Evolutionary conservation across 2,797 vertebrate species (phyloP).

Genomic region (Vireo griseus): DNA sequence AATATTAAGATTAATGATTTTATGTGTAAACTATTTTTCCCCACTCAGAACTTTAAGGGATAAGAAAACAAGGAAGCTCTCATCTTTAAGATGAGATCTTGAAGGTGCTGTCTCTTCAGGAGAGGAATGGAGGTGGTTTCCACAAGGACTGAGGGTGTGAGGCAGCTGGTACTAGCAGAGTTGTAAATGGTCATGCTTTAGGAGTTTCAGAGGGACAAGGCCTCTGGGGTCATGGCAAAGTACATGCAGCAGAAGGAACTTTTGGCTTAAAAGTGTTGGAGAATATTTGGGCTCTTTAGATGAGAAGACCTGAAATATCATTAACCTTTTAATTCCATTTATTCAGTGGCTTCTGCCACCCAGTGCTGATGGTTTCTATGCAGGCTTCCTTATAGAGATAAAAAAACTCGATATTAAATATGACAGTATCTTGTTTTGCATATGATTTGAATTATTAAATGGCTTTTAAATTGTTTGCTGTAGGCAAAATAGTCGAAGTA

Average conservation of each 20-base stretch:
- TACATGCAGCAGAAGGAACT: not conserved
- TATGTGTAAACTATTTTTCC: not conserved
- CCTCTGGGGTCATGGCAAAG: not conserved
- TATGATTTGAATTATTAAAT: not conserved
- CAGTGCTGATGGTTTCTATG: not conserved
- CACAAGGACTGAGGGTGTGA: not conserved
- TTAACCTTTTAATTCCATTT: not conserved
- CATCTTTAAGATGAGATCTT: not conserved
- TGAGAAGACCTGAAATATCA: not conserved
- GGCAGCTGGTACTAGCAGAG: not conserved
- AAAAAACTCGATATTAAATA: not conserved
- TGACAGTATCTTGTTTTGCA: not conserved
- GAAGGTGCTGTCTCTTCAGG: not conserved
- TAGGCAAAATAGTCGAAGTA: not conserved
- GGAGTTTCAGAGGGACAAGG: not conserved
- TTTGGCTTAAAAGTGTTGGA: not conserved
- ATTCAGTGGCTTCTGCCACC: not conserved
- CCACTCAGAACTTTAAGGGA: not conserved
- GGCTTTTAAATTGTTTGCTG: not conserved
- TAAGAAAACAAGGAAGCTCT: not conserved
- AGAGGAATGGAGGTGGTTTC: not conserved
- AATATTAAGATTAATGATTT: slow-evolving; percentile 32
- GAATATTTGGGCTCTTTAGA: not conserved
- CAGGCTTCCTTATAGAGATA: not conserved
- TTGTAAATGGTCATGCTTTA: not conserved